Percentiles rank a stretch among this genome's conserved stretches.
Evolutionary conservation across 2,888 invertebrate genomes (phyloP).

Genomic region (Tetanocera ferruginea): DNA sequence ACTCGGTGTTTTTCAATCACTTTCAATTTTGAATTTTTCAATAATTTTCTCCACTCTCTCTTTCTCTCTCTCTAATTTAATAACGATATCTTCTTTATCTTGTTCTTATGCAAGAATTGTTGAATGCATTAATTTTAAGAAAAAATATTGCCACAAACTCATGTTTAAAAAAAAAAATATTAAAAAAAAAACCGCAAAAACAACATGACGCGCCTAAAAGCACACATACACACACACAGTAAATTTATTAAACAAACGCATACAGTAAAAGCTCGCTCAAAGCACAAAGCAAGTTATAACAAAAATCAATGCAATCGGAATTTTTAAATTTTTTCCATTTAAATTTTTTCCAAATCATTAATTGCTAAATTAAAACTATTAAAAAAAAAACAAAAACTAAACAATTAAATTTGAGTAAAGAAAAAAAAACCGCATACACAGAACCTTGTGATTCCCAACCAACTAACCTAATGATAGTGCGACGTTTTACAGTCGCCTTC

Average conservation of each 20-base stretch:
- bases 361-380: slow-evolving; percentile 44
- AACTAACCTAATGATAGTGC: slow-evolving; percentile 73
- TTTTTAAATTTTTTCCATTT: not conserved
- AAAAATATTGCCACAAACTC: not conserved
- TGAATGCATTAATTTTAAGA: too few relatives aligned
- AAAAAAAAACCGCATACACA: slow-evolving; percentile 68
- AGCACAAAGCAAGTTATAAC: not conserved
- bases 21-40: not conserved
- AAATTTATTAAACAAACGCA: not conserved
- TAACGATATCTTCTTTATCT: too few relatives aligned
- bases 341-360: slow-evolving; percentile 15
- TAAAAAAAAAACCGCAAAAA: slow-evolving; percentile 10
- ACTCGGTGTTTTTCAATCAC: too few relatives aligned
- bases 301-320: not conserved
- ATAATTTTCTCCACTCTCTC: not conserved
- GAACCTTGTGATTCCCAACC: slow-evolving; percentile 71
- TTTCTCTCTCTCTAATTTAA: not conserved
- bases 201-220: slow-evolving; percentile 31
- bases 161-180: not conserved
- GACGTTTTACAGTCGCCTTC: slow-evolving; percentile 92
- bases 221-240: not conserved
- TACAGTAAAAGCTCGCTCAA: slow-evolving; percentile 18
- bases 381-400: slow-evolving; percentile 40
- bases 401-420: slow-evolving; percentile 25
- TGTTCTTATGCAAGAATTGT: too few relatives aligned